phyloP scores from a whole-genome alignment of 2,797 vertebrate genomes.

The Chaetophractus vellerosus region DNA sequence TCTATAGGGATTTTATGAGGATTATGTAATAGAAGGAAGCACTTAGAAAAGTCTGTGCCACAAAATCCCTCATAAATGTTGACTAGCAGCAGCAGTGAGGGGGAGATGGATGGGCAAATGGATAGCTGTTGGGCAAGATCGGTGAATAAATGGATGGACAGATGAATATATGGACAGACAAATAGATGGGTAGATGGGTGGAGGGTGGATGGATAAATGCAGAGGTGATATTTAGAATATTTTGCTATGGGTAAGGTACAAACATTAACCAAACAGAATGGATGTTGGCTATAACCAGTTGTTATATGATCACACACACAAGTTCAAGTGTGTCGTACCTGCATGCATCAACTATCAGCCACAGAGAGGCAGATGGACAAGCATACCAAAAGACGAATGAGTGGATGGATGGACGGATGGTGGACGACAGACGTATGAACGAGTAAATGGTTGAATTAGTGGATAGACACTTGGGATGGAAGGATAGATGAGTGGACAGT shows the following conservation, averaged over 20 bases:
- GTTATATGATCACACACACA: background rate
- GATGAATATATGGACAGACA: too few species aligned
- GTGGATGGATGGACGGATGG: background rate
- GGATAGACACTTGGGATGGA: too few species aligned
- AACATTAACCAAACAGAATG: background rate
- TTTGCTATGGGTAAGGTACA: background rate
- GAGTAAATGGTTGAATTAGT: background rate
- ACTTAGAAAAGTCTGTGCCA: background rate
- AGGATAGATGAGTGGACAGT: background rate
- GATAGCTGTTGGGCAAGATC: background rate
- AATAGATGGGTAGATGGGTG: too few species aligned
- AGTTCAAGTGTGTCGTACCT: background rate
- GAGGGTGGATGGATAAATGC: background rate
- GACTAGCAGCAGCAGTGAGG: background rate
- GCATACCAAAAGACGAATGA: background rate
- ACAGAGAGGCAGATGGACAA: background rate
- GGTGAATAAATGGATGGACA: background rate
- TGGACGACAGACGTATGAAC: background rate
- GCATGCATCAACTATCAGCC: background rate
- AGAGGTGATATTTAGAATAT: background rate
- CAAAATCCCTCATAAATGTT: background rate
- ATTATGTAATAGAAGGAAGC: background rate
- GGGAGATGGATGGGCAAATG: background rate
- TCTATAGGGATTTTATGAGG: background rate
- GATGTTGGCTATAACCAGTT: background rate